Evolutionary conservation across 2,888 invertebrate genomes (phyloP).

Genomic region (Andrena dorsata): DNA sequence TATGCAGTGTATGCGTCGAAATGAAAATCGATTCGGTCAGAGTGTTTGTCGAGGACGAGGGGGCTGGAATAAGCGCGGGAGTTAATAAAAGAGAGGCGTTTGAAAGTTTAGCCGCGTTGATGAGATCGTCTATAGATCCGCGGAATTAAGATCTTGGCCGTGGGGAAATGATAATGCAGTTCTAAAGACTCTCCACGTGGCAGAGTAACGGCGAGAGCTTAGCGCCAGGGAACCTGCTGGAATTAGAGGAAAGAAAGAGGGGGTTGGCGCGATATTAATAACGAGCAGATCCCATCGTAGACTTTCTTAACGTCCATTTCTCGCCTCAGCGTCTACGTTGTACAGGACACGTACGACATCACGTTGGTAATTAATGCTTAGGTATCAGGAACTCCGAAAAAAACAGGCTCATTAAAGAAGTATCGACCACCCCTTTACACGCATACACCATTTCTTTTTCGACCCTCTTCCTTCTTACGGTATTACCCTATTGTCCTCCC

Average conservation of each 20-base stretch:
- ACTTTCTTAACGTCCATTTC: constrained; percentile 30
- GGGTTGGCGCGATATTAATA: constrained; percentile 51
- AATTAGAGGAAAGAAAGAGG: constrained; percentile 33
- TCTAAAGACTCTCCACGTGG: constrained; percentile 60
- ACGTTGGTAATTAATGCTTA: constrained; percentile 56
- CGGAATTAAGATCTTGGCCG: constrained; percentile 63
- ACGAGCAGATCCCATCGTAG: constrained; percentile 41
- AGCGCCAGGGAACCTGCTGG: constrained; percentile 44
- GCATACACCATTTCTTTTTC: constrained; percentile 44
- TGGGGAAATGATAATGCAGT: constrained; percentile 66
- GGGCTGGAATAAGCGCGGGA: constrained; percentile 32
- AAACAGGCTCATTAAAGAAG: constrained; percentile 36
- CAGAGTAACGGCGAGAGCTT: constrained; percentile 31
- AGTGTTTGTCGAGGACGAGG: constrained; percentile 1
- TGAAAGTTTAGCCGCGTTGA: constrained; percentile 63
- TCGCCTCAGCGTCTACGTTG: neutral
- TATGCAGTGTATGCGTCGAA: constrained; percentile 1
- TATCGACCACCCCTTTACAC: constrained; percentile 44
- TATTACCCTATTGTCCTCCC: constrained; percentile 64
- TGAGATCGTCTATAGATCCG: constrained; percentile 62
- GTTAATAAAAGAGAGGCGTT: constrained; percentile 63
- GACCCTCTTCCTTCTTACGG: constrained; percentile 22
- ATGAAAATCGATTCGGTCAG: constrained; percentile 52
- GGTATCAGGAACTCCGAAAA: constrained; percentile 22
- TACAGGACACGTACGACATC: constrained; percentile 1